Percentiles rank a stretch among this genome's conserved stretches.
Conservation (phyloP, 1,140 invertebrate species). For the Goniozus legneri region DNA sequence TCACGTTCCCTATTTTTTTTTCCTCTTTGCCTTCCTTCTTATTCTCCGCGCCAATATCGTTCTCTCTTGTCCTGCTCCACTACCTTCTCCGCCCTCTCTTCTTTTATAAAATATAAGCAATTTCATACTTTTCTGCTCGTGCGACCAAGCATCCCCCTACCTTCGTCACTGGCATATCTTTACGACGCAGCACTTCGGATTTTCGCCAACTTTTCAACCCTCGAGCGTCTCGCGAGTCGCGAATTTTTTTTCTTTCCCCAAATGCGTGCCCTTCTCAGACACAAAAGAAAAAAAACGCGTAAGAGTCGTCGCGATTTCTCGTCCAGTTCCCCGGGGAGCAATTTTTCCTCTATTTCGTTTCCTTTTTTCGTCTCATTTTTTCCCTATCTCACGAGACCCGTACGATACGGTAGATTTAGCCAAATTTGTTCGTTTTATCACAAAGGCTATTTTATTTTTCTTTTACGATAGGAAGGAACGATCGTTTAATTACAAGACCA, state of each 20-base stretch:
- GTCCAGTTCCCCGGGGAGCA: too few species aligned
- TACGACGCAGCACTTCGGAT: slow-evolving; percentile 30
- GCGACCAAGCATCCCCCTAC: slow-evolving; percentile 14
- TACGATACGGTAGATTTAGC: too few species aligned
- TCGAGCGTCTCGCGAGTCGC: neutral
- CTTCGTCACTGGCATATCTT: slow-evolving; percentile 22
- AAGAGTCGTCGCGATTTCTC: too few species aligned
- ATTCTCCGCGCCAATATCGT: slow-evolving; percentile 19
- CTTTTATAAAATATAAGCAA: slow-evolving; percentile 40
- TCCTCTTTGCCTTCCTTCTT: slow-evolving; percentile 5
- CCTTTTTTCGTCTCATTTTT: too few species aligned
- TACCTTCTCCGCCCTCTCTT: slow-evolving; percentile 7
- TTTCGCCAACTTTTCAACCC: slow-evolving; percentile 18
- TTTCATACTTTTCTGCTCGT: slow-evolving; percentile 30
- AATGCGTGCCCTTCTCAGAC: too few species aligned
- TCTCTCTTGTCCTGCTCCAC: slow-evolving; percentile 10
- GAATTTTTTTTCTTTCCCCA: neutral
- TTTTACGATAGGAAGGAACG: too few species aligned
- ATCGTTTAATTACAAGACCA: too few species aligned
- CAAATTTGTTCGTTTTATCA: too few species aligned
- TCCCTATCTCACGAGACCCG: too few species aligned
- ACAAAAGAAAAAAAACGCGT: too few species aligned
- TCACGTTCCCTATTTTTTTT: slow-evolving; percentile 2
- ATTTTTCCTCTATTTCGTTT: too few species aligned
- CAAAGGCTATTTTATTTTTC: too few species aligned